phyloP scores from a whole-genome alignment of 2,113 vertebrate genomes.

The Mus spicilegus region DNA sequence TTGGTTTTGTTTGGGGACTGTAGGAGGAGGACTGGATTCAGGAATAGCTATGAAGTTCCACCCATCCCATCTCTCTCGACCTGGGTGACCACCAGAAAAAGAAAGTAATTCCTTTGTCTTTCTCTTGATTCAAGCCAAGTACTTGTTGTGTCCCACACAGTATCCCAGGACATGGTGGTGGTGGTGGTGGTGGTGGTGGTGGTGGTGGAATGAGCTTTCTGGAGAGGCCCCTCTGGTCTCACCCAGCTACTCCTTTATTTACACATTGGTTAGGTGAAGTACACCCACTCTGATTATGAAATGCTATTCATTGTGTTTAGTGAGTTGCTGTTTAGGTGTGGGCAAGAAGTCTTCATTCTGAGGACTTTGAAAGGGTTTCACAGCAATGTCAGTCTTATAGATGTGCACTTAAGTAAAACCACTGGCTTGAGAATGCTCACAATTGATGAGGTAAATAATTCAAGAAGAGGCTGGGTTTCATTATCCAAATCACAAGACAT shows the following conservation, averaged over 20 bases:
- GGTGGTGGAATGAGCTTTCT: neutral
- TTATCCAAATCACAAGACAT: constrained; percentile 44
- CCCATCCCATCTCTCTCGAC: neutral
- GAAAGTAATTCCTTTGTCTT: constrained; percentile 37
- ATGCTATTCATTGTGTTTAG: constrained; percentile 73
- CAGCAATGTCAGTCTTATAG: constrained; percentile 36
- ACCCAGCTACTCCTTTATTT: constrained; percentile 79
- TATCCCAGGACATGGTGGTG: neutral
- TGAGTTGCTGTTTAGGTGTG: constrained; percentile 53
- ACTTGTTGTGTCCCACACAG: neutral
- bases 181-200: neutral
- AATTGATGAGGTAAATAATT: constrained; percentile 52
- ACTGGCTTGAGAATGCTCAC: constrained; percentile 55
- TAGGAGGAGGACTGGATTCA: neutral
- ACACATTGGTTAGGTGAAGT: constrained; percentile 63
- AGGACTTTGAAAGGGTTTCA: constrained; percentile 63
- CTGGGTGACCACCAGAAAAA: constrained; percentile 23
- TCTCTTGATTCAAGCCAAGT: neutral
- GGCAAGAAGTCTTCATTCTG: constrained; percentile 58
- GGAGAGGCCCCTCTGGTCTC: neutral
- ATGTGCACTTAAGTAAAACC: constrained; percentile 49
- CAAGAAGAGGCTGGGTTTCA: constrained; percentile 55
- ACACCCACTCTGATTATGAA: constrained; percentile 78
- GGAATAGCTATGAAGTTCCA: neutral
- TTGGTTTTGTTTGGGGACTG: neutral